phyloP scores from a whole-genome alignment of 2,797 vertebrate species.

The Arrhamphus sclerolepis region DNA sequence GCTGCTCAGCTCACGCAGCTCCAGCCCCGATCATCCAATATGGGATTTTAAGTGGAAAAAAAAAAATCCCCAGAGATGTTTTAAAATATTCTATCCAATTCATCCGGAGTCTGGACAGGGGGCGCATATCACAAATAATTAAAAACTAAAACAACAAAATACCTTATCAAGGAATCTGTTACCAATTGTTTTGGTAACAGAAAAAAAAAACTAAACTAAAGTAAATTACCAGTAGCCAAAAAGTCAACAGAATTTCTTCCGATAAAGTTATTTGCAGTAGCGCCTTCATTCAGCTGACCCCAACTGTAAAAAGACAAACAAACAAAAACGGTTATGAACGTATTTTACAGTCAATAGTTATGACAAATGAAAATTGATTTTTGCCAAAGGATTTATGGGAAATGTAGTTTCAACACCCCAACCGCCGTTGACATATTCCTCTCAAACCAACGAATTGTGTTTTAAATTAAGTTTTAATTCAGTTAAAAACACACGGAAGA shows the following conservation, averaged over 20 bases:
- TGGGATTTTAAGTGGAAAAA: too few relatives aligned
- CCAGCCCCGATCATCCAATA: background rate
- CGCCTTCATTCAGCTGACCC: constrained; percentile 52
- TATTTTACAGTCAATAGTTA: too few relatives aligned
- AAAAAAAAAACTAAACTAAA: too few relatives aligned
- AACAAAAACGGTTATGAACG: constrained; percentile 21
- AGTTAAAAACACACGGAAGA: background rate
- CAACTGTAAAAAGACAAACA: too few relatives aligned
- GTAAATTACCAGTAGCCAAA: background rate
- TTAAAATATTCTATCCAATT: too few relatives aligned
- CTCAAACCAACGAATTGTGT: rapidly evolving
- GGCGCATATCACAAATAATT: too few relatives aligned
- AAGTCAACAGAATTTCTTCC: too few relatives aligned
- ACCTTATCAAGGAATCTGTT: too few relatives aligned
- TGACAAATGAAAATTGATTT: constrained; percentile 32
- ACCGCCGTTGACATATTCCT: rapidly evolving
- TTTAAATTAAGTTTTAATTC: background rate
- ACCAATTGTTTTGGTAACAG: too few relatives aligned
- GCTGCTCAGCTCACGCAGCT: constrained; percentile 33
- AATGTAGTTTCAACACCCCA: constrained; percentile 63
- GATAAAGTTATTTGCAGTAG: background rate
- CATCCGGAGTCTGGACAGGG: too few relatives aligned
- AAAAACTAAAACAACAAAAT: too few relatives aligned
- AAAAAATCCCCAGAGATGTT: too few relatives aligned
- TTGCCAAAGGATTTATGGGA: constrained; percentile 56